These are phyloP conservation scores for Rhinogobius similis DNA, from an alignment of 2,113 vertebrate species.

Conservation along the genomic window DNA sequence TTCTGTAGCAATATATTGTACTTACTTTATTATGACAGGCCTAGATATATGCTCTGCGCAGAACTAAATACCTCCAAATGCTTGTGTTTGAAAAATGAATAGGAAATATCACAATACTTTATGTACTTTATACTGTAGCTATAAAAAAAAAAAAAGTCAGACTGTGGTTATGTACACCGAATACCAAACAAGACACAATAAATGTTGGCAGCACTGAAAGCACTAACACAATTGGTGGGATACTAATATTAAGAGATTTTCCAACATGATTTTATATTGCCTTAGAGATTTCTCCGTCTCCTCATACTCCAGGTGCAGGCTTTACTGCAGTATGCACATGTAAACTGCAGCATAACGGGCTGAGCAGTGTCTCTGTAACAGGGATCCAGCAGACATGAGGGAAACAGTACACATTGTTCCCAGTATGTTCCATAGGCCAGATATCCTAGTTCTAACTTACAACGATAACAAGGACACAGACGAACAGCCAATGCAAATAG, in stretches of 20 bases:
- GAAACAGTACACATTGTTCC: conserved; percentile 47
- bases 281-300: neutral
- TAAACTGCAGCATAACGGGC: conserved; percentile 1
- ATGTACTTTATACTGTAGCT: no score
- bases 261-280: neutral
- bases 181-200: neutral
- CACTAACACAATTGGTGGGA: neutral
- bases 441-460: conserved; percentile 23
- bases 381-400: conserved; percentile 40
- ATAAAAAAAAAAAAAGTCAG: no score
- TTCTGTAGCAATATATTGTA: no score
- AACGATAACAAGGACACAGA: neutral
- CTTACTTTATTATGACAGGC: no score
- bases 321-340: conserved; percentile 3
- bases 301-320: neutral
- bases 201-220: neutral
- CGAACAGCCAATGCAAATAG: conserved; percentile 10
- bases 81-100: no score
- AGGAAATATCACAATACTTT: no score
- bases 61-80: no score
- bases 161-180: no score
- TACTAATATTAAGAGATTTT: neutral
- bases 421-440: conserved; percentile 29
- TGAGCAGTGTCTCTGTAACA: conserved; percentile 31
- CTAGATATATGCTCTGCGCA: no score